Evolutionary conservation across 2,113 vertebrate species (phyloP).

Genomic region (Noctilio leporinus): DNA sequence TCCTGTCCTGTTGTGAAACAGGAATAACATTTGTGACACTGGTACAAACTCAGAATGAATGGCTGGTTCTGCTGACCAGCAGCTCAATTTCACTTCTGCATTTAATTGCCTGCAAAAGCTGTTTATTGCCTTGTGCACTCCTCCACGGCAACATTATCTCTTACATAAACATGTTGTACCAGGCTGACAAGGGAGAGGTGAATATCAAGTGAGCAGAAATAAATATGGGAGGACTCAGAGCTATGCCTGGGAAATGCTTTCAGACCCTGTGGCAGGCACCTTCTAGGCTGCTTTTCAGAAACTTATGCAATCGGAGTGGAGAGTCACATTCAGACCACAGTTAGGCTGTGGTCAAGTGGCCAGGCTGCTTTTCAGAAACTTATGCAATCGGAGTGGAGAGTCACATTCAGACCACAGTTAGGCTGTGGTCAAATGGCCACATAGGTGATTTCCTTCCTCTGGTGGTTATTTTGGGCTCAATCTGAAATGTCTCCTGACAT

Average conservation of each 20-base stretch:
- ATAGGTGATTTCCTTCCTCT: background rate
- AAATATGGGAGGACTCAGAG: conserved; percentile 52
- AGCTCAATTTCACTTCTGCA: conserved; percentile 61
- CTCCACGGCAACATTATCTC: conserved; percentile 73
- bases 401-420: background rate
- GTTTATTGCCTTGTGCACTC: conserved; percentile 68
- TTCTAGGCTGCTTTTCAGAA: background rate
- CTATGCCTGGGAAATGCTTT: background rate
- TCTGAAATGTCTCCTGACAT: background rate
- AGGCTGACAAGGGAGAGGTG: conserved; percentile 65
- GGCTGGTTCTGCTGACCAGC: conserved; percentile 61
- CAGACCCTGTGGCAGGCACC: background rate
- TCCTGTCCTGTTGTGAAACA: conserved; percentile 68
- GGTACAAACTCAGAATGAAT: conserved; percentile 69
- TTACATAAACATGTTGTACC: conserved; percentile 76
- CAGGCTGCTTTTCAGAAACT: background rate
- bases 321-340: background rate
- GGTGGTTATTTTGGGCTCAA: background rate
- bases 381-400: background rate
- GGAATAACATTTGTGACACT: conserved; percentile 71
- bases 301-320: background rate
- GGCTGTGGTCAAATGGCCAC: background rate
- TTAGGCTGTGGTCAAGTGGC: too few relatives aligned
- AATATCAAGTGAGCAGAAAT: conserved; percentile 61
- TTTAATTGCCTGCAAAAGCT: conserved; percentile 75